Conservation (phyloP, 1,140 invertebrate species). For the Drosophila orena region DNA sequence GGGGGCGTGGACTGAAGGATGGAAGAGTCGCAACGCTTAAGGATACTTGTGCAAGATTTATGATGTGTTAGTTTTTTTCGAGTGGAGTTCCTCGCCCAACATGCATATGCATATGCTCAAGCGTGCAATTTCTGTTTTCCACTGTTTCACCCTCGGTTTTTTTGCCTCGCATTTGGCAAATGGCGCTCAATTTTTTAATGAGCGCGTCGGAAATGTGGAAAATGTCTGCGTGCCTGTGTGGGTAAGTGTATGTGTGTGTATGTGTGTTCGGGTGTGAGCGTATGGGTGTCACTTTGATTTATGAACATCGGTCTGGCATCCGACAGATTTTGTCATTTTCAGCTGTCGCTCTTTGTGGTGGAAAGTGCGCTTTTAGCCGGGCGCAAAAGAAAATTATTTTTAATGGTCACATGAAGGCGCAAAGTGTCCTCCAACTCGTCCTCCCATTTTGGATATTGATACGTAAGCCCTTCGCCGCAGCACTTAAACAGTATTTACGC, state of each 20-base stretch:
- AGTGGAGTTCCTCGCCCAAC: conserved; percentile 64
- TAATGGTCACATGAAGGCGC: conserved; percentile 58
- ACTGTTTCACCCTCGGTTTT: conserved; percentile 14
- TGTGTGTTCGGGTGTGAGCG: neutral
- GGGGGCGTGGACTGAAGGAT: conserved; percentile 35
- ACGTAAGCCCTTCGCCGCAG: conserved; percentile 51
- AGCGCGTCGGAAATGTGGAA: conserved; percentile 69
- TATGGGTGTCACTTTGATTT: conserved; percentile 68
- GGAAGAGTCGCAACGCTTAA: conserved; percentile 55
- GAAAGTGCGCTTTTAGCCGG: conserved; percentile 51
- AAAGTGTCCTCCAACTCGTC: conserved; percentile 27
- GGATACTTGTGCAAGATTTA: conserved; percentile 81
- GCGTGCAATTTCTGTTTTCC: conserved; percentile 62
- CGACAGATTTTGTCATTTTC: conserved; percentile 64
- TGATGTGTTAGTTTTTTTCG: conserved; percentile 75
- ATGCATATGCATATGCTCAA: conserved; percentile 72
- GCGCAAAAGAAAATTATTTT: conserved; percentile 67
- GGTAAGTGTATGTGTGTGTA: neutral
- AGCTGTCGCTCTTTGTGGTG: conserved; percentile 42
- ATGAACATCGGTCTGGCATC: conserved; percentile 64
- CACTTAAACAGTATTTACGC: conserved; percentile 76
- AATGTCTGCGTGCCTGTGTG: conserved; percentile 8
- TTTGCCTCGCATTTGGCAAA: conserved; percentile 60
- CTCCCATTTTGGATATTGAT: conserved; percentile 38
- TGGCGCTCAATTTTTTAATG: conserved; percentile 80